Evolutionary conservation across 2,888 invertebrate genomes (phyloP).

Genomic region (Caenorhabditis sp.): DNA sequence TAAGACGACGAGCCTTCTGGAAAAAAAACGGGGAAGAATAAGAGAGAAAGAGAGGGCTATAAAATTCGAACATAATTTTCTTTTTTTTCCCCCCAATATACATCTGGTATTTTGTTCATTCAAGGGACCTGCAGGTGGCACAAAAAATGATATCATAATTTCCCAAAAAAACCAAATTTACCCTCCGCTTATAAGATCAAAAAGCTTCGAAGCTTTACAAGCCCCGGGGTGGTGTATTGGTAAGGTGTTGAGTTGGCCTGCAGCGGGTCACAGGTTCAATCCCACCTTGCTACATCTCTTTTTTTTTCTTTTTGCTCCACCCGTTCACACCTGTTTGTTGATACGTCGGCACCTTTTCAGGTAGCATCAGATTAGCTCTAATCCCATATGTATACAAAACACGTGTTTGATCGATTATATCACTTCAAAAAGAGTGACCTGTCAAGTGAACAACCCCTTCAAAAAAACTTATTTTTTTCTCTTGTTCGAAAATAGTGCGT

Average conservation of each 20-base stretch:
- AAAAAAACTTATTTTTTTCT: background rate
- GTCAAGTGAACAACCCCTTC: background rate
- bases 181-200: too few species aligned
- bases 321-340: constrained; percentile 1
- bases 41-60: background rate
- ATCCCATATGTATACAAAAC: background rate
- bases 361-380: background rate
- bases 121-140: background rate
- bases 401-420: background rate
- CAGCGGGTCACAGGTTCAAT: too few species aligned
- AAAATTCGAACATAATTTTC: constrained; percentile 1
- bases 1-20: background rate
- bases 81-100: background rate
- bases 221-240: too few species aligned
- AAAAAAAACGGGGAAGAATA: background rate
- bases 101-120: background rate
- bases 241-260: too few species aligned
- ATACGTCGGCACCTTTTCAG: background rate
- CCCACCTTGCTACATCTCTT: background rate
- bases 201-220: too few species aligned
- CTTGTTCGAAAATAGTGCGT: background rate
- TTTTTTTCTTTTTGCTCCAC: background rate
- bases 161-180: too few species aligned
- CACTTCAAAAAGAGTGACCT: background rate
- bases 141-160: background rate